Evolutionary conservation across 2,888 invertebrate species (phyloP).

Genomic region (Mechanitis mazaeus): DNA sequence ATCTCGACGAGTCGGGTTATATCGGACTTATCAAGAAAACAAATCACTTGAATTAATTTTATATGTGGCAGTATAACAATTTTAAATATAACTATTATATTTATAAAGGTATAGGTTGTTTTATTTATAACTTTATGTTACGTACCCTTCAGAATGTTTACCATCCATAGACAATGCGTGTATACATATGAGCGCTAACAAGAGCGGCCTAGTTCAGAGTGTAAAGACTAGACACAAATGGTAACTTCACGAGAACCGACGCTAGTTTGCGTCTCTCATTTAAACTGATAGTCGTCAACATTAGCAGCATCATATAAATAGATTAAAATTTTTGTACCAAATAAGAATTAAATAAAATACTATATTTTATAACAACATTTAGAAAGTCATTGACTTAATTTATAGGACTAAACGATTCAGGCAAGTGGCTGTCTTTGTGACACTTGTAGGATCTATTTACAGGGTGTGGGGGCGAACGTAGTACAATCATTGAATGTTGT

Average conservation of each 20-base stretch:
- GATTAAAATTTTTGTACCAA: too few relatives aligned
- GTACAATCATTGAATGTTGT: slow-evolving; percentile 24
- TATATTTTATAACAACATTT: not conserved
- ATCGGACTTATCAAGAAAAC: not conserved
- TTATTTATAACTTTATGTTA: not conserved
- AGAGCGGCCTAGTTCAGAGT: slow-evolving; percentile 65
- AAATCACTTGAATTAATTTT: slow-evolving; percentile 6
- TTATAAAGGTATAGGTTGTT: too few relatives aligned
- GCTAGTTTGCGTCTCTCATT: slow-evolving; percentile 55
- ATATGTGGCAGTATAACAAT: too few relatives aligned
- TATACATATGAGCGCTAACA: slow-evolving; percentile 50
- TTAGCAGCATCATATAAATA: slow-evolving; percentile 15
- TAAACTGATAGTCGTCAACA: slow-evolving; percentile 48
- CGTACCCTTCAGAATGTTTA: slow-evolving; percentile 21
- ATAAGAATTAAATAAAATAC: not conserved
- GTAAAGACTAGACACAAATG: slow-evolving; percentile 36
- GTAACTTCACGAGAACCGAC: slow-evolving; percentile 52
- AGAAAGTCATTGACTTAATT: not conserved
- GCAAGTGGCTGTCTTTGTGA: not conserved
- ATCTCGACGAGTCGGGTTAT: not conserved
- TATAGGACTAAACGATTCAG: not conserved
- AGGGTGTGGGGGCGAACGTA: slow-evolving; percentile 3
- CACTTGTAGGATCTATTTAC: not conserved
- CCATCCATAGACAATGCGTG: slow-evolving; percentile 50
- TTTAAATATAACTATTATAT: too few relatives aligned